These are phyloP conservation scores for Meiosimyza decipiens DNA, from an alignment of 2,888 invertebrate genomes.

Conservation along the genomic window DNA sequence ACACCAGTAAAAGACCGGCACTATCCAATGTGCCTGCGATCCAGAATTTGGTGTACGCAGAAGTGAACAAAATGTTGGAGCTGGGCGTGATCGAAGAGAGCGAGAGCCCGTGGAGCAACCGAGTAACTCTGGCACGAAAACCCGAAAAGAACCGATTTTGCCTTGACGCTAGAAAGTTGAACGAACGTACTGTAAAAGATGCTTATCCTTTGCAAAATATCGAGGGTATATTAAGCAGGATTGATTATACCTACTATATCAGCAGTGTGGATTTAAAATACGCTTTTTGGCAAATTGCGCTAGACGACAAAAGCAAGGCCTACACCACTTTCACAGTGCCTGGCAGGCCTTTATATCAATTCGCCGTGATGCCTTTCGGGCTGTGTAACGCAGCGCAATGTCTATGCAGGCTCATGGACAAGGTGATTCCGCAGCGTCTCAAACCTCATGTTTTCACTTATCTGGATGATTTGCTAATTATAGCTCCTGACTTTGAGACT, in stretches of 20 bases:
- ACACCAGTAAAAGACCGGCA: slow-evolving; percentile 39
- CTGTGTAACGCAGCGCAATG: slow-evolving; percentile 38
- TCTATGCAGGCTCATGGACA: slow-evolving; percentile 39
- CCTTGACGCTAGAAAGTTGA: slow-evolving; percentile 51
- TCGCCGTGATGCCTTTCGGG: slow-evolving; percentile 38
- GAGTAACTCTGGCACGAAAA: slow-evolving; percentile 51
- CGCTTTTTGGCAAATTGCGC: slow-evolving; percentile 34
- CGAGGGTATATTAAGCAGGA: slow-evolving; percentile 29
- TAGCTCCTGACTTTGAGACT: slow-evolving; percentile 32
- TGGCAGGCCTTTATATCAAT: slow-evolving; percentile 40
- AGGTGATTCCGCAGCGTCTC: slow-evolving; percentile 34
- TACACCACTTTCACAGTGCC: slow-evolving; percentile 40
- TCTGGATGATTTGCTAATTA: slow-evolving; percentile 38
- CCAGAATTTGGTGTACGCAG: slow-evolving; percentile 42
- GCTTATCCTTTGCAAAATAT: slow-evolving; percentile 28
- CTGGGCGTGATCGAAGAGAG: slow-evolving; percentile 52
- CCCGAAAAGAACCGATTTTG: slow-evolving; percentile 48
- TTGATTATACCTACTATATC: slow-evolving; percentile 29
- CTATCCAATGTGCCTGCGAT: slow-evolving; percentile 42
- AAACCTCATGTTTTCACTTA: slow-evolving; percentile 36
- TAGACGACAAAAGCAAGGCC: slow-evolving; percentile 28
- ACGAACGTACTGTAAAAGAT: slow-evolving; percentile 41
- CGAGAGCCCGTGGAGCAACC: slow-evolving; percentile 51
- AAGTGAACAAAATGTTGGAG: slow-evolving; percentile 54
- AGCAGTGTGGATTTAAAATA: slow-evolving; percentile 32